Base-by-base conservation (phyloP, 1,140 invertebrate species). In the Steinernema khuongi region DNA sequence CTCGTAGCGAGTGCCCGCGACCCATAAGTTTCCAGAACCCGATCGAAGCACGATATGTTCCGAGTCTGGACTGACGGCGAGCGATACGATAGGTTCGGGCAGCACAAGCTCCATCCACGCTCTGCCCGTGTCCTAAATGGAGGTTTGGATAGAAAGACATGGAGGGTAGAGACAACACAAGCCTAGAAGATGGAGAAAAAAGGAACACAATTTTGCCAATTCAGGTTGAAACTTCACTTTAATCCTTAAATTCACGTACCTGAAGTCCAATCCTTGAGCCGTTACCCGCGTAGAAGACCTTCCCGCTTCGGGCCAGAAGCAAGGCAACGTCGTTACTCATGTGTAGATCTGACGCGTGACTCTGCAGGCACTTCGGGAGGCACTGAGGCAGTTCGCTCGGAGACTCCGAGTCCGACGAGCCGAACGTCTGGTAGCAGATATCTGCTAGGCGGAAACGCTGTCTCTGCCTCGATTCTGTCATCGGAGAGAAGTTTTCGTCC, bases 241-340 rank as follows among this genome's bases (percentile, higher is more conserved):
- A n/a, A n/a, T n/a, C n/a, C n/a, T 1, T 18, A 69, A 43, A n/a
- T 28, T 18, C 32, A 1, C 67, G 44, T 50, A 79, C 79, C 17
- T 78, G 60, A 19, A 82, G 72, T 11, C 74, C 79, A 32, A 85
- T 77, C 14, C 75, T n/a, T 22, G 32, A 67, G 66, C 75, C 83
- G 31, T 79, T 75, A 26, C 83, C 83, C 33, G 79, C 79, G 72
- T 84, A 85, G 68, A 72, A 85, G 18, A 83, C 80, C 75, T 83
- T 81, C 32, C 82, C 82, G 22, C 36, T 75, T 29, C 81, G 70
- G 0, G 82, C 77, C 71, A 85, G 73, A 32, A 83, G 33, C 74
- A 83, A 80, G 4, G 81, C 81, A 2, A 85, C 67, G 14, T 81
- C 79, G 22, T 69, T 31, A 7, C 80, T 73, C 28, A 81, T 30